Evolutionary conservation across 2,113 vertebrate species (phyloP), one percentile per base, ranked within the genome.

Genomic region (Dromiciops gliroides): DNA sequence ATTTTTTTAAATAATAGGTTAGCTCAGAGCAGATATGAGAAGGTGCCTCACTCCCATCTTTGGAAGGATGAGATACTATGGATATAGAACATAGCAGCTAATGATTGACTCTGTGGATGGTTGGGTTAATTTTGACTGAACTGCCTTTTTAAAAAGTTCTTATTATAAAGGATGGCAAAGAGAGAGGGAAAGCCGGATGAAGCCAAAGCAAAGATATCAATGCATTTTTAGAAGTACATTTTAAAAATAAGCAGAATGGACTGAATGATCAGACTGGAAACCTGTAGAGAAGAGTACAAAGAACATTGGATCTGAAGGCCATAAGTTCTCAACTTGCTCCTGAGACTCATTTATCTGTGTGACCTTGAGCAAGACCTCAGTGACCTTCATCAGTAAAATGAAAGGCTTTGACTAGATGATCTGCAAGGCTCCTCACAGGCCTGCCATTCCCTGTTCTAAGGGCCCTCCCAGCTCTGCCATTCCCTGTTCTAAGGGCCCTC

Each of bases 381-480:
- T 91, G 50, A 67, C n/a, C 90, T 75, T 51, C 51, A 47, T 67
- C 53, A 94, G 22, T 51, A 47, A 90, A 56, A 53, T 49, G 52
- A 89, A 24, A 22, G 60, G 12, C 3, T 67, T 67, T 12, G 31
- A 67, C 12, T 67, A 67, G 60, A 37, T 67, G 31, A 67, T 67
- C 60, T 31, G 31, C 4, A 4, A 37, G 31, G 14, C 60, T 31
- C 60, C 31, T 67, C 31, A 2, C 37, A n/a, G 60, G 0, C 6
- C 12, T 19, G 12, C 37, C 31, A 75, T n/a, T 3, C 14, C 19
- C 12, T 75, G 31, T 37, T 75, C 31, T 16, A n/a, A 75, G 60
- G 12, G 3, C 14, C 60, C 60, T n/a, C 19, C 31, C 14, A 75
- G 0, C 3, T 19, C 1, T n/a, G 12, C 0, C 11, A 19, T 75